Percentiles rank a stretch among this genome's conserved stretches.
Conservation (phyloP, 2,113 vertebrate species). For the Trogon surrucura region DNA sequence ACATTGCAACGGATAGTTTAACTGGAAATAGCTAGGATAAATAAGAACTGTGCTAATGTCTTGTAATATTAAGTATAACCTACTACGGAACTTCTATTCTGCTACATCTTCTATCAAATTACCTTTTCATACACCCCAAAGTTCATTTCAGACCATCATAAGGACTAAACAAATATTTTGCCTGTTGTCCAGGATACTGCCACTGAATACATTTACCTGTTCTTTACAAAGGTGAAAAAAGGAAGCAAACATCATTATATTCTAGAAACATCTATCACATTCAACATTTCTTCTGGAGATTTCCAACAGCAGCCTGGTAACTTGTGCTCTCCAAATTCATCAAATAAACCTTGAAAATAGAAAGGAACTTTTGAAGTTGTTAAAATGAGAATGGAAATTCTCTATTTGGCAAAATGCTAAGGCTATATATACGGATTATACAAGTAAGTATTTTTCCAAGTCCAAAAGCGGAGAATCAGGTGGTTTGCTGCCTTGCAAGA, state of each 20-base stretch:
- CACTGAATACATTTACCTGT: neutral
- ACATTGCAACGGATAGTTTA: neutral
- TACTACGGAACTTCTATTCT: neutral
- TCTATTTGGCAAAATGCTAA: neutral
- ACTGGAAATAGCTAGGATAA: neutral
- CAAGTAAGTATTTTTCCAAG: neutral
- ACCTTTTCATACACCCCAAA: neutral
- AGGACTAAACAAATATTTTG: neutral
- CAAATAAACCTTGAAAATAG: neutral
- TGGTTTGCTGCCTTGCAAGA: neutral
- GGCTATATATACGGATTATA: neutral
- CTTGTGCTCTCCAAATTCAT: neutral
- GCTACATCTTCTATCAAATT: neutral
- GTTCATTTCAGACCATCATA: neutral
- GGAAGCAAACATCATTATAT: neutral
- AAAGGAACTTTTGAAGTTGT: neutral
- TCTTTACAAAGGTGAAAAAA: neutral
- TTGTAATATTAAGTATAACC: neutral
- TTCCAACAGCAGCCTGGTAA: neutral
- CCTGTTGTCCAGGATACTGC: neutral
- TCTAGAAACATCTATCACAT: neutral
- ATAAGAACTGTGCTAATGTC: neutral
- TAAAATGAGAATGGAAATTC: neutral
- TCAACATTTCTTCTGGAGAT: neutral
- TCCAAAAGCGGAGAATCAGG: neutral